Conservation (phyloP, 2,888 invertebrate species). For the Elegia similella region DNA sequence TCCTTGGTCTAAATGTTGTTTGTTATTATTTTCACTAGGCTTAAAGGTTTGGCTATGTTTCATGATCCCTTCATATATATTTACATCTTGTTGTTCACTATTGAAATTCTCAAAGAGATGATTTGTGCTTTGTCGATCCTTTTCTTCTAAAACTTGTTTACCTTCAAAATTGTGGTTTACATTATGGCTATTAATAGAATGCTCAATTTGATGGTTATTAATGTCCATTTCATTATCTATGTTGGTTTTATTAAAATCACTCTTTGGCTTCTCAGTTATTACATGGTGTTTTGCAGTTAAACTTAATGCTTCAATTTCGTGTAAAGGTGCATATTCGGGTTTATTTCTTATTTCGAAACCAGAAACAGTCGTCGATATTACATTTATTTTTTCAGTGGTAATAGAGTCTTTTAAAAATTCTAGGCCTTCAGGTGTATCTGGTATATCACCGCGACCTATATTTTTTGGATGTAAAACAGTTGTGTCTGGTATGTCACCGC, state of each 20-base stretch:
- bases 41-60: no score
- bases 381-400: conserved; percentile 22
- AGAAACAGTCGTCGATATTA: background rate
- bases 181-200: background rate
- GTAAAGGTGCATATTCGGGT: background rate
- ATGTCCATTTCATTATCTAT: background rate
- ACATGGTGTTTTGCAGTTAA: background rate
- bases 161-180: background rate
- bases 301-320: conserved; percentile 31
- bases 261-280: background rate
- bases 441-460: conserved; percentile 48
- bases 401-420: conserved; percentile 10
- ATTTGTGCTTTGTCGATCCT: background rate
- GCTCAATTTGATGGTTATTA: background rate
- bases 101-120: no score
- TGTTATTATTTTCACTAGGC: no score
- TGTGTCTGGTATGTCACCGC: conserved; percentile 39
- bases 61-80: background rate
- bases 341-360: background rate
- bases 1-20: conserved; percentile 5
- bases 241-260: conserved; percentile 9
- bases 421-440: conserved; percentile 36
- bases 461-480: conserved; percentile 25
- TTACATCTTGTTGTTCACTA: background rate
- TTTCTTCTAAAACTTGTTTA: background rate